Base-by-base conservation (phyloP, 2,113 vertebrate genomes). In the Tragulus kanchil region DNA sequence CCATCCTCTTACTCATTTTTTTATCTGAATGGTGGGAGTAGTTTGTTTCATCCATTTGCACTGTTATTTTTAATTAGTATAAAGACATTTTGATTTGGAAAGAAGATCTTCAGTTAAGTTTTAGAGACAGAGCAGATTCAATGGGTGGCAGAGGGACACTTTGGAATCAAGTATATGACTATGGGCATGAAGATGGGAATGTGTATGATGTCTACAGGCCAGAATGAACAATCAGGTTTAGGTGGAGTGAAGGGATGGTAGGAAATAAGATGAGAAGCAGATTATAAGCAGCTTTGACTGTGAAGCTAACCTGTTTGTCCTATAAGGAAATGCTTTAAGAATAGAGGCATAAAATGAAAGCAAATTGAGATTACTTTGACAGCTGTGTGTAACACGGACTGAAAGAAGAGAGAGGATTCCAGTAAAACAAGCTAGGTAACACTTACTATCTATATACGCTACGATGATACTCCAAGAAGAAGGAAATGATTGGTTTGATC, bases 1-100 rank as follows among this genome's bases (percentile, higher is more conserved):
- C 19, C 52, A 71, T 45, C 82, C n/a, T 78, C 45, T 94, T 48
- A 77, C 13, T 84, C 9, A 89, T 31, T 79, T 96, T 96, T 61
- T n/a, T 71, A 13, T 59, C 10, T 52, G 58, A 26, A 16, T 52
- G 48, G 45, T 85, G 3, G 67, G 6, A 61, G 0, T 17, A 10
- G 61, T 42, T 77, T 88, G 16, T 65, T 93, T 89, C 21, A 77
- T 23, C 3, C 36, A 52, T 52, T 78, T 67, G 21, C 17, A 65
- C 25, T 16, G 31, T 73, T 28, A 75, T 61, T 19, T 61, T 61
- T 8, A 17, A 45, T 36, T 36, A 61, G n/a, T 62, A 75, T n/a
- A 75, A 64, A 84, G 8, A 56, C 31, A 69, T 86, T 61, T n/a
- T 91, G 52, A 64, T 45, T 87, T 73, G 75, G 21, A 48, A 87